These are phyloP conservation scores for Anthonomus grandis DNA, from an alignment of 1,140 invertebrate genomes.

Conservation along the genomic window DNA sequence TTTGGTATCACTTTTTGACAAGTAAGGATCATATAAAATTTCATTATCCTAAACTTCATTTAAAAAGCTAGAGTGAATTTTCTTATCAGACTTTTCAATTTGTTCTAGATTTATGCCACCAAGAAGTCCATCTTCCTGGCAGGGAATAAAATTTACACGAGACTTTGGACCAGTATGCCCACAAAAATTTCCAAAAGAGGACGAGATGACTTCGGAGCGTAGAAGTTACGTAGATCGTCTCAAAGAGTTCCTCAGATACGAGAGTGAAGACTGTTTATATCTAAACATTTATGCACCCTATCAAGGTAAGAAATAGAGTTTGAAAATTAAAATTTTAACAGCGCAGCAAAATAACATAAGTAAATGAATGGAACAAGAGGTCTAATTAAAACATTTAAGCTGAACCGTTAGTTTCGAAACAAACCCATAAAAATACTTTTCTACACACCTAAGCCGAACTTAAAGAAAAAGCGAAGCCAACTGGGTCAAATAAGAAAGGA, in stretches of 20 bases:
- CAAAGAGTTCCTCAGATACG: conserved; percentile 66
- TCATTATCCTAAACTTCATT: too few relatives aligned
- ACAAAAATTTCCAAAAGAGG: conserved; percentile 65
- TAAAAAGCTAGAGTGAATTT: too few relatives aligned
- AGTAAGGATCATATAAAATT: too few relatives aligned
- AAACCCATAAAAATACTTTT: too few relatives aligned
- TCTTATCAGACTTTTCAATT: background rate
- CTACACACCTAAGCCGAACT: too few relatives aligned
- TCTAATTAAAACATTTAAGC: too few relatives aligned
- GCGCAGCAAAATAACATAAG: too few relatives aligned
- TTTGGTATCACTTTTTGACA: background rate
- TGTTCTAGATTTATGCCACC: conserved; percentile 77
- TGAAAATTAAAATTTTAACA: too few relatives aligned
- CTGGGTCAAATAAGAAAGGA: too few relatives aligned
- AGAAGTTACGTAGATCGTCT: conserved; percentile 67
- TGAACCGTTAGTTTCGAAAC: too few relatives aligned
- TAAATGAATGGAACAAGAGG: too few relatives aligned
- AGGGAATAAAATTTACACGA: conserved; percentile 53
- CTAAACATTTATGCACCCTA: conserved; percentile 90
- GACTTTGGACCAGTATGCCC: conserved; percentile 82
- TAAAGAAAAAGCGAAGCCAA: too few relatives aligned
- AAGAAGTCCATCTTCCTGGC: conserved; percentile 51
- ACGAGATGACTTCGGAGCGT: conserved; percentile 61
- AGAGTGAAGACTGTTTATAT: conserved; percentile 90
- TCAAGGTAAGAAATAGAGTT: conserved; percentile 61